Conservation (phyloP, 2,888 invertebrate species). For the Timandra comae region DNA sequence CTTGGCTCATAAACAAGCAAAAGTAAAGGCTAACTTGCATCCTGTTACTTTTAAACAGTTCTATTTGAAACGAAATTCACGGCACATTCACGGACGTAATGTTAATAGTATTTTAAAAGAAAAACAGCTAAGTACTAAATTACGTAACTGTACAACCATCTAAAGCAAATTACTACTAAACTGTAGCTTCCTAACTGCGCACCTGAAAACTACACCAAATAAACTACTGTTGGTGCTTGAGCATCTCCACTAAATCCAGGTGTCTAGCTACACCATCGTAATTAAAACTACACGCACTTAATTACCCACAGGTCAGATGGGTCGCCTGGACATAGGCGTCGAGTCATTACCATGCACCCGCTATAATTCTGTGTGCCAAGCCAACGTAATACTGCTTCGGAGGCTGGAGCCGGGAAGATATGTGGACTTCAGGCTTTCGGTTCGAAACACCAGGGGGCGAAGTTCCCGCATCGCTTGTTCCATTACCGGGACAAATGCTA, state of each 20-base stretch:
- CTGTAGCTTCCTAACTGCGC: no score
- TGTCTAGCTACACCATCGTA: constrained; percentile 5
- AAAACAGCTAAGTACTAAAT: no score
- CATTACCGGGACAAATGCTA: constrained; percentile 89
- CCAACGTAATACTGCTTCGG: constrained; percentile 87
- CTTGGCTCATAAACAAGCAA: no score
- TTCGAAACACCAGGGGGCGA: constrained; percentile 86
- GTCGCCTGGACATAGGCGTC: constrained; percentile 85
- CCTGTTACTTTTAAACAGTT: no score
- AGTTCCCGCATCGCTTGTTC: constrained; percentile 86
- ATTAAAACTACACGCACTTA: constrained; percentile 4
- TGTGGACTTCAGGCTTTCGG: constrained; percentile 86
- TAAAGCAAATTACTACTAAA: no score
- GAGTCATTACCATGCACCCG: constrained; percentile 90
- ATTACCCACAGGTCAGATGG: constrained; percentile 74
- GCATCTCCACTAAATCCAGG: not conserved
- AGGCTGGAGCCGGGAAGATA: constrained; percentile 87
- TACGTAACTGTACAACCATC: no score
- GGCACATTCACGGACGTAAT: no score
- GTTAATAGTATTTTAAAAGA: no score
- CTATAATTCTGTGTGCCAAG: constrained; percentile 92
- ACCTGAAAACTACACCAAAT: no score
- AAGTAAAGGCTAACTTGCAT: no score
- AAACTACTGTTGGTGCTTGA: no score
- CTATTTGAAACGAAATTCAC: no score